A percentile compares a stretch with the other conserved stretches of the same genome.
Conservation (phyloP, 2,797 vertebrate species). For the Tenualosa ilisha region DNA sequence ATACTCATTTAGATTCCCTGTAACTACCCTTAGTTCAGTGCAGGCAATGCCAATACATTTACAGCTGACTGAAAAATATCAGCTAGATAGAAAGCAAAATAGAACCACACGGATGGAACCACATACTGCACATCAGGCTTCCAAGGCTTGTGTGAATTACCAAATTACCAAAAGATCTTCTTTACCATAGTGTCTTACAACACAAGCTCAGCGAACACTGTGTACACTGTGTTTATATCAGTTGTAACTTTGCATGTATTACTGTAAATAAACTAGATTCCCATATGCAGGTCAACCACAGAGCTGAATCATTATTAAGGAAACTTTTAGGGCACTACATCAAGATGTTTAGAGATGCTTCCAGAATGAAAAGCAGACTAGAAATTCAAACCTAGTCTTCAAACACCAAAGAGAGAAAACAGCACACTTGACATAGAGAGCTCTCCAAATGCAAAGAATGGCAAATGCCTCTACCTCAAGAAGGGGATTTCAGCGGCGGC, state of each 20-base stretch:
- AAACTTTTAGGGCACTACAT: not conserved
- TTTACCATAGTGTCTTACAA: not conserved
- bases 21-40: not conserved
- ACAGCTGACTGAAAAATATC: no score
- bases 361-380: slow-evolving; percentile 18
- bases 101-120: no score
- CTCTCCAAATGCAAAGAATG: slow-evolving; percentile 53
- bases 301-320: not conserved
- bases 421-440: slow-evolving; percentile 49
- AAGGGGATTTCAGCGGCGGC: slow-evolving; percentile 55
- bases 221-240: not conserved
- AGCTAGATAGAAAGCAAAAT: no score
- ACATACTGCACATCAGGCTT: not conserved
- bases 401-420: slow-evolving; percentile 26
- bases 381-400: slow-evolving; percentile 36
- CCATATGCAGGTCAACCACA: not conserved
- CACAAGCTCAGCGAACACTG: not conserved
- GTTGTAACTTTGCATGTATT: not conserved
- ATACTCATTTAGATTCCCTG: not conserved
- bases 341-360: not conserved
- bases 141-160: not conserved
- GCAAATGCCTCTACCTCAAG: slow-evolving; percentile 56
- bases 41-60: not conserved
- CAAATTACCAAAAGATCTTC: not conserved
- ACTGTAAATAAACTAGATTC: not conserved